phyloP scores from a whole-genome alignment of 1,140 invertebrate genomes.

The Lutraria rhynchaena region DNA sequence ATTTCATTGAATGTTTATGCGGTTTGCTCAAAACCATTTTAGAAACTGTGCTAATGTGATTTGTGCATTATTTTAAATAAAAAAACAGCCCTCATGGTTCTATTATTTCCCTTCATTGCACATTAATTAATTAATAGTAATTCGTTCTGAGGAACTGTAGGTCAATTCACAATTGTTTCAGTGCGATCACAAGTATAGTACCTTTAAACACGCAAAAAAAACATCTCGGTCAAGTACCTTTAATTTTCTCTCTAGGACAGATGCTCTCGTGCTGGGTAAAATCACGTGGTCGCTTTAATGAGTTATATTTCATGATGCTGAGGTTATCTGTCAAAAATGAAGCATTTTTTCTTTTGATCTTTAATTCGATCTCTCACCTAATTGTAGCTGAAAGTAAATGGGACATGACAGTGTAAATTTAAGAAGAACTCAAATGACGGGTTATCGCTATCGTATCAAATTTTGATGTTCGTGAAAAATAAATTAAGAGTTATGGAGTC shows the following conservation, averaged over 20 bases:
- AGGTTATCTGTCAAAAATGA: constrained; percentile 16
- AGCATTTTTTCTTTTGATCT: constrained; percentile 43
- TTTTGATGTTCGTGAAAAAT: too few species aligned
- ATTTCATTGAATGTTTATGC: too few species aligned
- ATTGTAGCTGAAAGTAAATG: constrained; percentile 21
- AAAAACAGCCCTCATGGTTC: too few species aligned
- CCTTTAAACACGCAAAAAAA: too few species aligned
- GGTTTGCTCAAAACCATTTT: too few species aligned
- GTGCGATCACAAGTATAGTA: not conserved
- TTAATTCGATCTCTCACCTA: constrained; percentile 30
- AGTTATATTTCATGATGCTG: constrained; percentile 36
- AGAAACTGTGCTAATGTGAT: too few species aligned
- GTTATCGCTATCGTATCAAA: not conserved
- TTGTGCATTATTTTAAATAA: too few species aligned
- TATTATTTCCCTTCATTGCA: too few species aligned
- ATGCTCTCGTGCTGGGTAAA: constrained; percentile 6
- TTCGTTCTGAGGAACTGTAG: too few species aligned
- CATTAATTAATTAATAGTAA: too few species aligned
- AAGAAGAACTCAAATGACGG: not conserved
- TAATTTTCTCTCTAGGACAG: not conserved
- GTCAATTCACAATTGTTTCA: not conserved
- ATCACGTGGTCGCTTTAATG: constrained; percentile 34
- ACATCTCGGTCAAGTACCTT: too few species aligned
- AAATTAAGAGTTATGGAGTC: too few species aligned
- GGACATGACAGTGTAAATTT: constrained; percentile 16